Percentiles rank a stretch among this genome's conserved stretches.
These are phyloP conservation scores for Channa argus DNA, from an alignment of 2,113 vertebrate species.

Conservation along the genomic window DNA sequence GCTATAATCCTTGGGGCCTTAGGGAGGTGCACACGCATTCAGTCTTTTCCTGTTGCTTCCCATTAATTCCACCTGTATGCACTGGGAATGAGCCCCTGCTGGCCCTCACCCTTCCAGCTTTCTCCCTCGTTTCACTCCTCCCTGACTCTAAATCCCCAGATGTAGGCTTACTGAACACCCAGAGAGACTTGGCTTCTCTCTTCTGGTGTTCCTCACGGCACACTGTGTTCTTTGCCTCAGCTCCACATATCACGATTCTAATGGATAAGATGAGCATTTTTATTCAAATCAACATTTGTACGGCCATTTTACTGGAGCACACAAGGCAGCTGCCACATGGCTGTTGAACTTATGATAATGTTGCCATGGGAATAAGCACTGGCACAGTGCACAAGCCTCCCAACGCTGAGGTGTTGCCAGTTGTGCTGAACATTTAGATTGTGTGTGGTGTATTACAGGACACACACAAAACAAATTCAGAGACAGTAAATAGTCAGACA, in stretches of 20 bases:
- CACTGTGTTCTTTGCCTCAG: conserved; percentile 47
- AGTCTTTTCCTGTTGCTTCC: conserved; percentile 76
- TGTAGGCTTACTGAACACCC: conserved; percentile 61
- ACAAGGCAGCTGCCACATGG: conserved; percentile 50
- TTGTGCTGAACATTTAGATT: conserved; percentile 42
- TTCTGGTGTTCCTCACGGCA: conserved; percentile 32
- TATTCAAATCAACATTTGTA: conserved; percentile 70
- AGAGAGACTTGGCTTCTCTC: conserved; percentile 53
- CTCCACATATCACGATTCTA: conserved; percentile 44
- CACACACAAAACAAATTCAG: not conserved
- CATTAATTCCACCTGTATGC: conserved; percentile 82
- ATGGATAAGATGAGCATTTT: conserved; percentile 58
- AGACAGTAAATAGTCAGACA: not conserved
- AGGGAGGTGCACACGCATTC: conserved; percentile 65
- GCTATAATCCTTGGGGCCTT: conserved; percentile 69
- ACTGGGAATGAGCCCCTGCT: conserved; percentile 73
- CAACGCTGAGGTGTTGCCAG: conserved; percentile 52
- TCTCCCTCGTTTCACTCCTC: conserved; percentile 54
- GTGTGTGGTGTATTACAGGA: conserved; percentile 13
- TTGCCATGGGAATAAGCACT: conserved; percentile 65
- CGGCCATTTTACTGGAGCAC: conserved; percentile 56
- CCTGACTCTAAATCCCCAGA: conserved; percentile 68
- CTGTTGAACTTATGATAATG: conserved; percentile 64
- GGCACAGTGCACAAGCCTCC: conserved; percentile 21
- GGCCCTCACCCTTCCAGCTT: conserved; percentile 69